Percentiles rank a stretch among this genome's conserved stretches.
Evolutionary conservation across 2,888 invertebrate species (phyloP).

Genomic region (Ferrisia virgata): DNA sequence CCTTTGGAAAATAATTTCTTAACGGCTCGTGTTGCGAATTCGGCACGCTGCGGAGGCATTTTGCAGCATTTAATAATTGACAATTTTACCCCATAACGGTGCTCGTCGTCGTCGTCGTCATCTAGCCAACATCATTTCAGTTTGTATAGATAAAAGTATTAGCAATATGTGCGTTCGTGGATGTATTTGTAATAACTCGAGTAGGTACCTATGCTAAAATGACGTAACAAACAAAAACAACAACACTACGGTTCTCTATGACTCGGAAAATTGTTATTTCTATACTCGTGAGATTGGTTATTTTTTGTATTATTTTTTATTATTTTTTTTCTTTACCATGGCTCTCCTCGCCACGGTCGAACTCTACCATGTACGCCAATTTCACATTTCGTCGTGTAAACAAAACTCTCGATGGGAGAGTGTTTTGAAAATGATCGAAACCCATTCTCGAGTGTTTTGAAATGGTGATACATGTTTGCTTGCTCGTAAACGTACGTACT

Average conservation of each 20-base stretch:
- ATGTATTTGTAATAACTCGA: too few relatives aligned
- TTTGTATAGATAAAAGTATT: not conserved
- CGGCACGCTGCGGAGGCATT: not conserved
- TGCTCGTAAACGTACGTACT: not conserved
- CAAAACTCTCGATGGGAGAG: not conserved
- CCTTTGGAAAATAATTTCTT: not conserved
- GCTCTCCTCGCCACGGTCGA: not conserved
- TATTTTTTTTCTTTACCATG: not conserved
- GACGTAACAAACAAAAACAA: too few relatives aligned
- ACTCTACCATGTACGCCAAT: not conserved
- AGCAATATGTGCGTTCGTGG: too few relatives aligned
- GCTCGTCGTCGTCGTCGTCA: too few relatives aligned
- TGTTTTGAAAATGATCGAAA: not conserved
- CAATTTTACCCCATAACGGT: not conserved
- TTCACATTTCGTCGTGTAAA: not conserved
- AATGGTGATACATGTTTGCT: not conserved
- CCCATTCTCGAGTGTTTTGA: not conserved
- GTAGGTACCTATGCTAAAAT: too few relatives aligned
- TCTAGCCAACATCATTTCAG: not conserved
- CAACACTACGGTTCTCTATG: not conserved
- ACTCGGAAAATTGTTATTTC: slow-evolving; percentile 2
- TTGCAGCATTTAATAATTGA: not conserved
- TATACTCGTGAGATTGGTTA: not conserved
- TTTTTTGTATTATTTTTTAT: not conserved
- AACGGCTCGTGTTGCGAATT: not conserved